Percentiles rank a stretch among this genome's conserved stretches.
phyloP scores from a whole-genome alignment of 2,797 vertebrate species.

The Sparidentex hasta region DNA sequence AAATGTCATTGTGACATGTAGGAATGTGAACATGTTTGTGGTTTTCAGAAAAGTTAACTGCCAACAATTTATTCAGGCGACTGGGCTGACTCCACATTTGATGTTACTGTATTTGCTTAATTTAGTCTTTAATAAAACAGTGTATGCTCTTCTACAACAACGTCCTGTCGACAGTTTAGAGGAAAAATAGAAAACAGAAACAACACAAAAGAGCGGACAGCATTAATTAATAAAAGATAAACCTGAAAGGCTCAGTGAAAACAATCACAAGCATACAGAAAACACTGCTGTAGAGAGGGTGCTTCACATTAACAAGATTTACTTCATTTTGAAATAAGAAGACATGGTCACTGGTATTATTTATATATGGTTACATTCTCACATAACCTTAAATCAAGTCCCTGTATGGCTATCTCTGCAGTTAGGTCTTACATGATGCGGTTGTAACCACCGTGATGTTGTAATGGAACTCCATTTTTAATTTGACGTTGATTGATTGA shows the following conservation, averaged over 20 bases:
- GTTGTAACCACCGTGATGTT: background rate
- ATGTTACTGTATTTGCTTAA: background rate
- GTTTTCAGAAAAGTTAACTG: no score
- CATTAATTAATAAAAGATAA: background rate
- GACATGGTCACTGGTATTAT: background rate
- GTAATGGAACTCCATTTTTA: constrained; percentile 11
- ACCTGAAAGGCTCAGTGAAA: background rate
- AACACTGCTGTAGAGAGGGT: background rate
- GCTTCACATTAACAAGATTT: background rate
- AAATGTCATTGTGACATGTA: no score
- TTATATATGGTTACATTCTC: no score
- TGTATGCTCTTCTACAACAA: background rate
- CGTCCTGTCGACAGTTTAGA: background rate
- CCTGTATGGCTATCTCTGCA: background rate
- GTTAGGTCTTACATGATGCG: constrained; percentile 12
- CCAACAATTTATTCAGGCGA: no score
- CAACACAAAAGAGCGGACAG: background rate
- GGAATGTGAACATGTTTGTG: no score
- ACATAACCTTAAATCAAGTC: background rate
- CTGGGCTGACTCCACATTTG: no score
- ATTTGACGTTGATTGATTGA: constrained; percentile 16
- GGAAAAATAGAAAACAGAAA: constrained; percentile 3
- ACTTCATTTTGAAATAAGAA: background rate
- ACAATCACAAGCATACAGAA: background rate
- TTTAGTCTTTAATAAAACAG: background rate